These are phyloP conservation scores for Nansenia antarctica DNA, from an alignment of 2,113 vertebrate genomes.

Conservation along the genomic window DNA sequence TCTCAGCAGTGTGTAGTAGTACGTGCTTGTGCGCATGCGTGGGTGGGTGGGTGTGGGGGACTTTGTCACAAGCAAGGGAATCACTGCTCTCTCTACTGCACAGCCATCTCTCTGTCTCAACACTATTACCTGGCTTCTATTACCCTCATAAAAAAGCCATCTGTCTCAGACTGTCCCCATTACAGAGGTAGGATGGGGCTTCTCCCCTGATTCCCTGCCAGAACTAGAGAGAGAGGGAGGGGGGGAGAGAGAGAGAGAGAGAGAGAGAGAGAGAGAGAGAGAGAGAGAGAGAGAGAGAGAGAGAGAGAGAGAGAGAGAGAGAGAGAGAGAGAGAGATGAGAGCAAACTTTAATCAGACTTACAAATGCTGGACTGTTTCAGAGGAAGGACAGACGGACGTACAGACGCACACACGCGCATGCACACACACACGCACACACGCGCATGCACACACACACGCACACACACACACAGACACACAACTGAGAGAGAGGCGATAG, in stretches of 20 bases:
- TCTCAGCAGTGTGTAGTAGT: background rate
- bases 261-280: no score
- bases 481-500: background rate
- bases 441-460: background rate
- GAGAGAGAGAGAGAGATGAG: background rate
- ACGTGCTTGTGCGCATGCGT: background rate
- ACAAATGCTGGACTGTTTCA: no score
- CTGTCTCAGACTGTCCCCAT: conserved; percentile 26
- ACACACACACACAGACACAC: background rate
- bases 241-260: background rate
- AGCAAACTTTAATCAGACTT: background rate
- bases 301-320: background rate
- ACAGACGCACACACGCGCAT: background rate
- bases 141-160: conserved; percentile 24
- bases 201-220: background rate
- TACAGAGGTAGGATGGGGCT: conserved; percentile 12
- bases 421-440: background rate
- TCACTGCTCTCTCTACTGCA: background rate
- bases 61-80: background rate
- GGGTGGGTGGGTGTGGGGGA: background rate
- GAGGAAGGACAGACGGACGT: no score
- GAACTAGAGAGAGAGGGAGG: background rate
- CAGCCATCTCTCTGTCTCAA: conserved; percentile 25
- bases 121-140: conserved; percentile 11
- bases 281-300: no score